Evolutionary conservation across 2,113 vertebrate genomes (phyloP), one percentile per base, ranked within the genome.

Genomic region (Struthidea cinerea): DNA sequence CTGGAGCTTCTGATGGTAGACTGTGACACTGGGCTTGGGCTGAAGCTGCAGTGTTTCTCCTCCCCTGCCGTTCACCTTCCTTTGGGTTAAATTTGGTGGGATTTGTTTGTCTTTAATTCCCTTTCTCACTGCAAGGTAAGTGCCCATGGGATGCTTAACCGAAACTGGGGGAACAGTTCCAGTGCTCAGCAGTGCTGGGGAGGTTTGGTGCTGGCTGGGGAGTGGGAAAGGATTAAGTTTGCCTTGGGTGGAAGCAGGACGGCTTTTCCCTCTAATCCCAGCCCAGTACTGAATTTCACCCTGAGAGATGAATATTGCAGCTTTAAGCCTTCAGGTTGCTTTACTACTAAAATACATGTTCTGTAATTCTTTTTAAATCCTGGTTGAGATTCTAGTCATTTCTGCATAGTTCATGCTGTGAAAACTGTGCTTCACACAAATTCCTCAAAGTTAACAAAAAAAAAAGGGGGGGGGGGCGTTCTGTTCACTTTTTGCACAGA

Each of bases 281-380:
- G 67, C 86, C 60, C 83, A 63, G 67, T 22, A 27, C 88, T 88
- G 52, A 86, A 55, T 84, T 86, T 41, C 60, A 69, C 86, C 93
- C 80, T 52, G 52, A 47, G 61, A 94, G 80, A 95, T 90, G 85
- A 64, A 89, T 89, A 77, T 93, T 97, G 96, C 95, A 97, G 90
- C 96, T 97, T 97, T 96, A 85, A 94, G 92, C 90, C 79, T 5
- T 93, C 76, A 78, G 88, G 93, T 88, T 96, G 90, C 83, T 95
- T 96, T 97, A 79, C 96, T 96, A 97, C 96, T 97, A 96, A 96
- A 96, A 90, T 97, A 78, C 87, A 74, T 76, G 81, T 94, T 94
- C 97, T 97, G 65, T 96, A 56, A 85, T 95, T 94, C 90, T 94
- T 96, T 95, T 96, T 91, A 94, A 94, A 84, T 97, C 82, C 80